These are phyloP conservation scores for Cirrhinus mrigala DNA, from an alignment of 2,797 vertebrate species.

Conservation along the genomic window DNA sequence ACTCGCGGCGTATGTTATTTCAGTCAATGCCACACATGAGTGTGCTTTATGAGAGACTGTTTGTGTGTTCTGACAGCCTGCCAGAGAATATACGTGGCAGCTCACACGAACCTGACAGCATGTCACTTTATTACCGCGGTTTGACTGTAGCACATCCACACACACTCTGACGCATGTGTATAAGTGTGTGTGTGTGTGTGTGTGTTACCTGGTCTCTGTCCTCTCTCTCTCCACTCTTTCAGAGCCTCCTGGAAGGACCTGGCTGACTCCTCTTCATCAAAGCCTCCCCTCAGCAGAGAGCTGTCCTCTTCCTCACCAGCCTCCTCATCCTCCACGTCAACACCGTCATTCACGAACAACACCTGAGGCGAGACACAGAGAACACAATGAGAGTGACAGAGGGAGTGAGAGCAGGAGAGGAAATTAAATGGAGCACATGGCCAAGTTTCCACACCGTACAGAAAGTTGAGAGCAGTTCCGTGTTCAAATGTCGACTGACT, in stretches of 20 bases:
- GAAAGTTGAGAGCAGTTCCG: neutral
- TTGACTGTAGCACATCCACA: constrained; percentile 12
- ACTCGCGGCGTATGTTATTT: neutral
- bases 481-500: neutral
- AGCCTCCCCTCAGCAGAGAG: constrained; percentile 75
- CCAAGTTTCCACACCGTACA: neutral
- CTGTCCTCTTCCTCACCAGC: constrained; percentile 48
- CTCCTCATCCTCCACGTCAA: constrained; percentile 57
- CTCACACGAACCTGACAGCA: constrained; percentile 28
- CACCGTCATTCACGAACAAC: constrained; percentile 51
- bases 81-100: constrained; percentile 21
- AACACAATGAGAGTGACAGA: constrained; percentile 4
- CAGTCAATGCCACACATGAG: constrained; percentile 26
- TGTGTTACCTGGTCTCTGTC: constrained; percentile 65
- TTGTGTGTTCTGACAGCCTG: constrained; percentile 47
- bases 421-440: constrained; percentile 9
- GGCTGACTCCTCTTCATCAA: constrained; percentile 82
- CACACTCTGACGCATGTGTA: neutral
- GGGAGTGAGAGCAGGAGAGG: neutral
- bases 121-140: constrained; percentile 25
- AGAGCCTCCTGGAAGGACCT: constrained; percentile 84
- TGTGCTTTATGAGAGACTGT: constrained; percentile 18
- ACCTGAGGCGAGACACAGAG: constrained; percentile 67
- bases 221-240: constrained; percentile 78
- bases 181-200: neutral